phyloP scores from a whole-genome alignment of 2,888 invertebrate genomes.

The Syritta pipiens region DNA sequence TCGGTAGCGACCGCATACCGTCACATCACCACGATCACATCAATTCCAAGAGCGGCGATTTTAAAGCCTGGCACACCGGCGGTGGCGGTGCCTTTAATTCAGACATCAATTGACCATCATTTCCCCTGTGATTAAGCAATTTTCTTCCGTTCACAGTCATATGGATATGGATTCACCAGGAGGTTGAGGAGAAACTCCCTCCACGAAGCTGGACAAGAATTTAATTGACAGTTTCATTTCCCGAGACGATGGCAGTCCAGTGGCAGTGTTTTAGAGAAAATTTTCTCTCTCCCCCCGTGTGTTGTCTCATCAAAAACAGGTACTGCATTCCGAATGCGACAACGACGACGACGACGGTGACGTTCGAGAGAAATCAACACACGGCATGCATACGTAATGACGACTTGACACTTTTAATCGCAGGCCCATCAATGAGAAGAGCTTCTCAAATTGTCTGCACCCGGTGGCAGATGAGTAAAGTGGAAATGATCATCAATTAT shows the following conservation, averaged over 20 bases:
- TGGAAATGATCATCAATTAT: conserved; percentile 60
- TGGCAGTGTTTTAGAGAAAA: conserved; percentile 26
- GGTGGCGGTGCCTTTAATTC: conserved; percentile 53
- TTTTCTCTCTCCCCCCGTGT: no score
- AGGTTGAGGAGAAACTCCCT: conserved; percentile 8
- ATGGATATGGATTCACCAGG: conserved; percentile 32
- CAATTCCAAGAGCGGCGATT: conserved; percentile 25
- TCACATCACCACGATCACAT: conserved; percentile 20
- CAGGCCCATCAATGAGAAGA: conserved; percentile 50
- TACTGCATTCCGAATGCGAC: conserved; percentile 5
- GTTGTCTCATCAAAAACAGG: conserved; percentile 25
- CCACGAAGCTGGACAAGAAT: conserved; percentile 17
- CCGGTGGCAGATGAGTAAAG: conserved; percentile 39
- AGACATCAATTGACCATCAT: conserved; percentile 64
- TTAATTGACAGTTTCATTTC: conserved; percentile 60
- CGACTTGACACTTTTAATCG: conserved; percentile 62
- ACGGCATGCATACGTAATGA: conserved; percentile 61
- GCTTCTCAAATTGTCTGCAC: conserved; percentile 6
- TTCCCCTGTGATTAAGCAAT: conserved; percentile 61
- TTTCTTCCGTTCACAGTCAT: conserved; percentile 50
- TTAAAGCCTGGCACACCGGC: conserved; percentile 12
- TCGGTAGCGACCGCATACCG: not conserved
- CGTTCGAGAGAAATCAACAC: conserved; percentile 38
- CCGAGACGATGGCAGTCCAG: conserved; percentile 9
- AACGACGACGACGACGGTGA: not conserved